Evolutionary conservation across 2,797 vertebrate genomes (phyloP).

Genomic region (Gallinago stenura): DNA sequence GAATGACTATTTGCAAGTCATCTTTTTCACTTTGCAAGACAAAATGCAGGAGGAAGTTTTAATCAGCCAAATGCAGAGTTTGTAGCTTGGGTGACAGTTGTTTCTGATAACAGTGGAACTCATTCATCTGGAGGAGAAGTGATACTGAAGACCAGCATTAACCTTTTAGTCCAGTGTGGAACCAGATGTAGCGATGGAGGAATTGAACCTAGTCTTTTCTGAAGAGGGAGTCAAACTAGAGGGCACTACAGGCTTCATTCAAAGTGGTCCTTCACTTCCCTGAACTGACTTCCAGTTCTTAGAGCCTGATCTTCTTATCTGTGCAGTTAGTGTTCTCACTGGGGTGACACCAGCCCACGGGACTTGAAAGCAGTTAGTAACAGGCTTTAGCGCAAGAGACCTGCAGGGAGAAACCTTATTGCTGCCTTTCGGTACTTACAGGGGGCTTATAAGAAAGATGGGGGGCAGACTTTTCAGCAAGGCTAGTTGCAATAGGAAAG

Average conservation of each 20-base stretch:
- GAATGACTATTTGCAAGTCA: neutral
- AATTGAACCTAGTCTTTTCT: neutral
- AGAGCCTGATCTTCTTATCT: fast-evolving
- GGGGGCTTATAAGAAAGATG: neutral
- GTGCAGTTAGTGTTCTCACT: neutral
- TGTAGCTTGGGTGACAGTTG: neutral
- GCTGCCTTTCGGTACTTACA: neutral
- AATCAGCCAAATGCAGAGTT: neutral
- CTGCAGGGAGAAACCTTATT: neutral
- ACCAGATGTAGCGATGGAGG: fast-evolving
- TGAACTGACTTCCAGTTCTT: neutral
- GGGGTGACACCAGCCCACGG: fast-evolving
- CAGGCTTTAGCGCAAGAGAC: fast-evolving
- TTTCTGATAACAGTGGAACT: neutral
- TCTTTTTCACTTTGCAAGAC: neutral
- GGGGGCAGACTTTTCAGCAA: neutral
- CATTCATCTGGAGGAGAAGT: neutral
- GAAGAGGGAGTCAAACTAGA: neutral
- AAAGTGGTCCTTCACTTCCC: neutral
- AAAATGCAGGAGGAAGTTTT: neutral
- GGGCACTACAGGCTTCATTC: neutral
- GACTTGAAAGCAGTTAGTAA: neutral
- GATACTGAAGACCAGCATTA: neutral
- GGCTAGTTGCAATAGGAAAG: neutral
- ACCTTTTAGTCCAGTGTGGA: neutral